Conservation (phyloP, 2,797 vertebrate species). For the Miichthys miiuy region DNA sequence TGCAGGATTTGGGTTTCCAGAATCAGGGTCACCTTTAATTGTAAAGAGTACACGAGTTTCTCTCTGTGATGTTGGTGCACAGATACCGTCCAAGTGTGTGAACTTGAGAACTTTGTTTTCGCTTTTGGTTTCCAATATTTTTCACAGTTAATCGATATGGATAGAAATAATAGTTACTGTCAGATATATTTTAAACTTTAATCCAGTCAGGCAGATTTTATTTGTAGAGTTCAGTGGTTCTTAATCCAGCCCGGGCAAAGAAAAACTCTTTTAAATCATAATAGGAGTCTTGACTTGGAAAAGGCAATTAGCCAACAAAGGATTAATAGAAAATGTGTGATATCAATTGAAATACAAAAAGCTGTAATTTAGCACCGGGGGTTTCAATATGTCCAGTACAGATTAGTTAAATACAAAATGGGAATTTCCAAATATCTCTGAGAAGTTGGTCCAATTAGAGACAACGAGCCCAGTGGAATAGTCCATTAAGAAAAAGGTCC, state of each 20-base stretch:
- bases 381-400: background rate
- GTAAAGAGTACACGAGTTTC: background rate
- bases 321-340: background rate
- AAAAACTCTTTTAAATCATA: background rate
- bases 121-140: background rate
- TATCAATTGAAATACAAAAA: background rate
- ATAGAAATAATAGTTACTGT: background rate
- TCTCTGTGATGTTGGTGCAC: background rate
- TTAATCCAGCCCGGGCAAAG: background rate
- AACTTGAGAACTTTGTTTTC: background rate
- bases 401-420: background rate
- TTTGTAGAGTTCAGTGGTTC: background rate
- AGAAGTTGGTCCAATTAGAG: background rate
- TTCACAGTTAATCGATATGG: too few species aligned
- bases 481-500: background rate
- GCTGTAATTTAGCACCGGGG: background rate
- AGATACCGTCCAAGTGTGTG: background rate
- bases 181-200: background rate
- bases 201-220: background rate
- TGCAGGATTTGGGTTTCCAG: constrained; percentile 10
- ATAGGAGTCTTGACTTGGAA: background rate
- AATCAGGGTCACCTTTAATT: background rate
- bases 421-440: background rate
- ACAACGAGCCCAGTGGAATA: background rate
- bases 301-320: constrained; percentile 3